Evolutionary conservation across 2,797 vertebrate genomes (phyloP).

Genomic region (Girardinus metallicus): DNA sequence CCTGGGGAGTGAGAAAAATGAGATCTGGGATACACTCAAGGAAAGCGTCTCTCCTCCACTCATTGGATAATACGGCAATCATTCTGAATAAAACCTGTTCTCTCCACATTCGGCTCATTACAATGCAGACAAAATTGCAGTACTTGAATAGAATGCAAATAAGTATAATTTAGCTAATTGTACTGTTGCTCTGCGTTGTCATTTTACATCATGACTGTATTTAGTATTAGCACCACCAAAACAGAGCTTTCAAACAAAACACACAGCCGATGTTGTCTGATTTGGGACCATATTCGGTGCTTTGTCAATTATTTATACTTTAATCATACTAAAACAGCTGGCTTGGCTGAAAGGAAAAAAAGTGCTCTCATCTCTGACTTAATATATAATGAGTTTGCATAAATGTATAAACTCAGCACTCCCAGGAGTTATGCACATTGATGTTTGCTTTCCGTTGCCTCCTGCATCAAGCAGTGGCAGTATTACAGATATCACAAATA

Average conservation of each 20-base stretch:
- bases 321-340: slow-evolving; percentile 69
- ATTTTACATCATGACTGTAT: slow-evolving; percentile 24
- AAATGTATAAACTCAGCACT: slow-evolving; percentile 33
- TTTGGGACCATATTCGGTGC: slow-evolving; percentile 44
- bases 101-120: slow-evolving; percentile 32
- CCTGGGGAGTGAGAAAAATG: slow-evolving; percentile 9
- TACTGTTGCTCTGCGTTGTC: background rate
- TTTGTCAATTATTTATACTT: slow-evolving; percentile 64
- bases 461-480: background rate
- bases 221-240: slow-evolving; percentile 17
- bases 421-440: slow-evolving; percentile 5
- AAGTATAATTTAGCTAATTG: slow-evolving; percentile 49
- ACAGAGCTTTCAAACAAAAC: slow-evolving; percentile 9
- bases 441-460: slow-evolving; percentile 41
- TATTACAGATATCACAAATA: background rate
- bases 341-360: slow-evolving; percentile 33
- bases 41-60: background rate
- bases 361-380: slow-evolving; percentile 58
- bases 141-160: slow-evolving; percentile 26
- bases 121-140: slow-evolving; percentile 20
- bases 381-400: slow-evolving; percentile 64
- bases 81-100: background rate
- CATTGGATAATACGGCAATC: background rate
- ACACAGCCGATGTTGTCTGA: slow-evolving; percentile 38
- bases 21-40: background rate